These are phyloP conservation scores for Borostomias antarcticus DNA, from an alignment of 2,797 vertebrate genomes.

Conservation along the genomic window DNA sequence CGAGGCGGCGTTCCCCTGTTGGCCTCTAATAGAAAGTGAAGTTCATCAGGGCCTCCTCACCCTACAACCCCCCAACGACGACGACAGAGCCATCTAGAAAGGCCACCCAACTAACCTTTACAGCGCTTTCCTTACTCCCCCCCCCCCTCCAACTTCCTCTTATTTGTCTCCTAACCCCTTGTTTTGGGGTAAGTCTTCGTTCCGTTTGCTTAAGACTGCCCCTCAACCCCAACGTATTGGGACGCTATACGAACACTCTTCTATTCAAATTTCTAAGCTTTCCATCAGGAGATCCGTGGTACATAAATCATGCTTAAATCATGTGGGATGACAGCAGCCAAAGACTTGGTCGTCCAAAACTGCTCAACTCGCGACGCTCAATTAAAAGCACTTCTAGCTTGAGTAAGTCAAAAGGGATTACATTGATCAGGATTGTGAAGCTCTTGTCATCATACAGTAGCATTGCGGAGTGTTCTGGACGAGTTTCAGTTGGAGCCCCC, in stretches of 20 bases:
- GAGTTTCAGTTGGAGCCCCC: slow-evolving; percentile 35
- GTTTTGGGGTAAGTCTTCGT: not conserved
- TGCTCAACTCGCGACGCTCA: slow-evolving; percentile 39
- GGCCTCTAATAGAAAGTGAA: slow-evolving; percentile 80
- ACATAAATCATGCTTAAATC: no score
- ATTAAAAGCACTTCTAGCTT: slow-evolving; percentile 46
- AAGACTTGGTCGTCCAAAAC: slow-evolving; percentile 32
- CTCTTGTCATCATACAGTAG: slow-evolving; percentile 55
- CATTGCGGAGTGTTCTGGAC: slow-evolving; percentile 52
- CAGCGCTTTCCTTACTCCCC: slow-evolving; percentile 52
- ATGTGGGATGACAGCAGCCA: not conserved
- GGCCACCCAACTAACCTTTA: slow-evolving; percentile 74
- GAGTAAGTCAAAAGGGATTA: slow-evolving; percentile 54
- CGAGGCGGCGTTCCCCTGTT: slow-evolving; percentile 66
- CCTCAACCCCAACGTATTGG: no score
- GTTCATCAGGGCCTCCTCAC: slow-evolving; percentile 70
- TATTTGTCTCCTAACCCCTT: slow-evolving; percentile 22
- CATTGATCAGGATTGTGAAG: slow-evolving; percentile 49
- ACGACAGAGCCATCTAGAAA: slow-evolving; percentile 73
- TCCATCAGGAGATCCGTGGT: no score
- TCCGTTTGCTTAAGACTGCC: no score
- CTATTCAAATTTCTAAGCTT: no score
- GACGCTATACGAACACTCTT: no score
- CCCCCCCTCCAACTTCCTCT: slow-evolving; percentile 46
- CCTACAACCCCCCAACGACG: slow-evolving; percentile 53